Evolutionary conservation across 2,888 invertebrate species (phyloP).

Genomic region (Lepidocyrtoides sp.): DNA sequence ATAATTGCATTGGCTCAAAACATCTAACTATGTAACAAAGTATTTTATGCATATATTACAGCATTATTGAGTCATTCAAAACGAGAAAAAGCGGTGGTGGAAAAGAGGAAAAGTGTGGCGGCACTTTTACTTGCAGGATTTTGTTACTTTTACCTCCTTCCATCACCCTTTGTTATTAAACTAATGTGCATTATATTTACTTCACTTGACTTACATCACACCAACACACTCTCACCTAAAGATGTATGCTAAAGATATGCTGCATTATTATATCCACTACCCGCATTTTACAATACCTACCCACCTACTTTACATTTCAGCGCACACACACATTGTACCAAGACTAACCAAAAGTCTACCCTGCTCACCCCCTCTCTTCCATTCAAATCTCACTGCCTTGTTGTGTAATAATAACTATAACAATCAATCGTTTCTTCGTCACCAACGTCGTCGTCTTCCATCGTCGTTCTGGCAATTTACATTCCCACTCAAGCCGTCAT

Average conservation of each 20-base stretch:
- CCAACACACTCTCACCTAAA: constrained; percentile 13
- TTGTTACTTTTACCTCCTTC: constrained; percentile 35
- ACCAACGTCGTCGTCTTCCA: background rate
- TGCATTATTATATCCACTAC: background rate
- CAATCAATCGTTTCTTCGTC: constrained; percentile 76
- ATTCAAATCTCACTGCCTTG: constrained; percentile 50
- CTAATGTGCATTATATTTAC: constrained; percentile 77
- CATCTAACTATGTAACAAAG: constrained; percentile 18
- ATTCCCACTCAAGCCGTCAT: constrained; percentile 21
- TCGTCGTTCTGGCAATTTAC: constrained; percentile 13
- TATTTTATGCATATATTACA: constrained; percentile 26
- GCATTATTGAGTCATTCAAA: constrained; percentile 35
- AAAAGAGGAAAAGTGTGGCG: constrained; percentile 58
- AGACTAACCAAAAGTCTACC: too few species aligned
- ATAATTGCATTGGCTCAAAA: constrained; percentile 64
- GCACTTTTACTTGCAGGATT: constrained; percentile 65
- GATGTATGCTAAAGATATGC: constrained; percentile 40
- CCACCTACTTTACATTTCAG: constrained; percentile 19
- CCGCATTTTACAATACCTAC: background rate
- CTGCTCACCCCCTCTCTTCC: constrained; percentile 6
- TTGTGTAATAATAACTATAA: constrained; percentile 36
- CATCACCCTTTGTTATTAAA: constrained; percentile 66
- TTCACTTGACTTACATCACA: constrained; percentile 67
- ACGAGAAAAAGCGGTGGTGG: background rate
- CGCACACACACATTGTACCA: constrained; percentile 8